phyloP scores from a whole-genome alignment of 92 coral and sea anemone species.

The Heteractis magnifica region DNA sequence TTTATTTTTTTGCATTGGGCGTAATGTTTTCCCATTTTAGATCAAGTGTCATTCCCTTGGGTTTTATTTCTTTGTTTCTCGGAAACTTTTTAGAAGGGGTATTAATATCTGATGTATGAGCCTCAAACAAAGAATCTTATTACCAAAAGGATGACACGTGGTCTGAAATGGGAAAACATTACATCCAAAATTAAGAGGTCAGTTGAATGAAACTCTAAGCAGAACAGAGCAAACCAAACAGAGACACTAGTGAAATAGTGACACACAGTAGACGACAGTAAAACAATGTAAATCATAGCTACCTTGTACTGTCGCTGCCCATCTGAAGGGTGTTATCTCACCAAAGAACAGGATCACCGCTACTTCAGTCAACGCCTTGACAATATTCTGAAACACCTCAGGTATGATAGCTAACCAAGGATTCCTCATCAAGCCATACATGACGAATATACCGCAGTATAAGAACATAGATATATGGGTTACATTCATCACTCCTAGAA shows the following conservation, averaged over 20 bases:
- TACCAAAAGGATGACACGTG: no score
- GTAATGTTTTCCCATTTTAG: no score
- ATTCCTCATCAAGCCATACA: conserved; percentile 42
- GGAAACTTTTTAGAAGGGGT: no score
- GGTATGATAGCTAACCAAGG: conserved; percentile 61
- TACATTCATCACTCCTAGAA: conserved; percentile 35
- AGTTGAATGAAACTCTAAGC: neutral
- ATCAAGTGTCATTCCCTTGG: no score
- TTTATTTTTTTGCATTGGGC: no score
- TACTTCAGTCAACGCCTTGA: conserved; percentile 35
- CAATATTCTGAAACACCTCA: conserved; percentile 41
- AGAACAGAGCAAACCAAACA: neutral
- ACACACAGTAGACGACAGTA: no score
- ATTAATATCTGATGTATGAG: neutral
- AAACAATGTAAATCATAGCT: neutral
- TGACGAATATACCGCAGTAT: conserved; percentile 35
- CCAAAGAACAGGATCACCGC: conserved; percentile 39
- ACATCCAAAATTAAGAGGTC: no score
- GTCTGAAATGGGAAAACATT: no score
- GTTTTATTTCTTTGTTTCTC: no score
- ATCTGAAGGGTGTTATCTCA: conserved; percentile 38
- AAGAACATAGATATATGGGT: conserved; percentile 30
- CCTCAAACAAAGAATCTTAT: no score
- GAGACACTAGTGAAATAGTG: neutral
- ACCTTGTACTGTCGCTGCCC: conserved; percentile 60